Percentiles rank a stretch among this genome's conserved stretches.
These are phyloP conservation scores for Spodoptera litura DNA, from an alignment of 1,140 invertebrate species.

Conservation along the genomic window DNA sequence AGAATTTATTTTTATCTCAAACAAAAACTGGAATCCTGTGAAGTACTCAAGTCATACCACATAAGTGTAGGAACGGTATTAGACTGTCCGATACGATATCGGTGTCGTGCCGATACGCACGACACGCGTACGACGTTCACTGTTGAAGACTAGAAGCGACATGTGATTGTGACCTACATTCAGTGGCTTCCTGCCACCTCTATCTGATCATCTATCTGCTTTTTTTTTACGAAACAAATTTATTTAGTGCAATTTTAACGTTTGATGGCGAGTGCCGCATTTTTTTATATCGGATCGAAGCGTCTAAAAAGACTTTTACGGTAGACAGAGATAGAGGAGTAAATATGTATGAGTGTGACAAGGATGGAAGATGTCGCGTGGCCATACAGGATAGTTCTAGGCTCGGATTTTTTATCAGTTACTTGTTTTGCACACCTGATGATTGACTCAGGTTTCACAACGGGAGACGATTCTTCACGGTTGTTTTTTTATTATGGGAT, in stretches of 20 bases:
- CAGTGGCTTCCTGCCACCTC: too few species aligned
- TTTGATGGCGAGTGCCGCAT: too few species aligned
- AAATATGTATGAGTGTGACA: slow-evolving; percentile 21
- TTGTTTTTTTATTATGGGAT: slow-evolving; percentile 7
- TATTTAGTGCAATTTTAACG: too few species aligned
- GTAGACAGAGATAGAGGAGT: slow-evolving; percentile 52
- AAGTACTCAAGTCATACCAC: slow-evolving; percentile 45
- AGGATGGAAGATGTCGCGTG: slow-evolving; percentile 54
- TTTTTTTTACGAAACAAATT: too few species aligned
- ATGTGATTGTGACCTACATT: too few species aligned
- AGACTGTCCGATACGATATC: too few species aligned
- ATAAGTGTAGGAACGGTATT: slow-evolving; percentile 48
- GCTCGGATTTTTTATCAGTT: slow-evolving; percentile 6
- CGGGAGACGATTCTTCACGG: neutral
- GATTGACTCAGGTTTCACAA: neutral
- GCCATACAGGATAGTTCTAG: slow-evolving; percentile 26
- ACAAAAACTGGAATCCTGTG: slow-evolving; percentile 56
- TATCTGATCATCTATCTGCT: too few species aligned
- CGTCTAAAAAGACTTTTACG: neutral
- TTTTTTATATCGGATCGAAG: too few species aligned
- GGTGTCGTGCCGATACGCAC: too few species aligned
- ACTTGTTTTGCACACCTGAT: slow-evolving; percentile 27
- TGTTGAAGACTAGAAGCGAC: too few species aligned
- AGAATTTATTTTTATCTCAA: slow-evolving; percentile 49
- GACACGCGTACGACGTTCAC: too few species aligned